phyloP scores from a whole-genome alignment of 2,888 invertebrate genomes.

The Drosophila pseudotalamancana region DNA sequence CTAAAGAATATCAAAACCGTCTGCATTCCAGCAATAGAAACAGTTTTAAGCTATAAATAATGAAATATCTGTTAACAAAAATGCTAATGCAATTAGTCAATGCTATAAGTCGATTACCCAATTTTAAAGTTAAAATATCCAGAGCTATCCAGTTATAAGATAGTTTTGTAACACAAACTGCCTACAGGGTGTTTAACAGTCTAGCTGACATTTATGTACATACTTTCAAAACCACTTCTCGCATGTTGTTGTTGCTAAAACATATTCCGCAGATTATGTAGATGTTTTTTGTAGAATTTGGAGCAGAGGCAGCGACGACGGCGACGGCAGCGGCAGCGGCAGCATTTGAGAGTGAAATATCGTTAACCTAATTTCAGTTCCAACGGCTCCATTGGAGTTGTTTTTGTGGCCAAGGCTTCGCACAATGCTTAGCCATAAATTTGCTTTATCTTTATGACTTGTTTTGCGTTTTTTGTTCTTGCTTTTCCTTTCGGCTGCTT shows the following conservation, averaged over 20 bases:
- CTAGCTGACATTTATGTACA: too few species aligned
- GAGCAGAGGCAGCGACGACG: slow-evolving; percentile 29
- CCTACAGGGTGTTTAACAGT: slow-evolving; percentile 4
- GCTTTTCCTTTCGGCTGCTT: slow-evolving; percentile 21
- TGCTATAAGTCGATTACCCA: too few species aligned
- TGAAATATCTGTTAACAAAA: too few species aligned
- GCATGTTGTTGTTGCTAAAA: slow-evolving; percentile 34
- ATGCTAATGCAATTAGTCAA: too few species aligned
- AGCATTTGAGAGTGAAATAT: slow-evolving; percentile 72
- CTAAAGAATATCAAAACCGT: too few species aligned
- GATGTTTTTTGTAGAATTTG: slow-evolving; percentile 37
- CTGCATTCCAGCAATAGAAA: too few species aligned
- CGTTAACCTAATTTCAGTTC: slow-evolving; percentile 81
- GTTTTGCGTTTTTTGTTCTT: slow-evolving; percentile 46
- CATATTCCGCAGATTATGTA: slow-evolving; percentile 50
- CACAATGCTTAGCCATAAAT: slow-evolving; percentile 61
- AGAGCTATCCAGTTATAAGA: too few species aligned
- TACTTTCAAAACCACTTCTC: background rate
- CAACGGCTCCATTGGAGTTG: slow-evolving; percentile 29
- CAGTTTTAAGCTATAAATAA: too few species aligned
- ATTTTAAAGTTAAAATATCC: too few species aligned
- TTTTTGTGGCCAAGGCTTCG: slow-evolving; percentile 50
- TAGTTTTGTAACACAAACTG: too few species aligned
- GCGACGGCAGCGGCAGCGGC: slow-evolving; percentile 31
- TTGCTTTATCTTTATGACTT: slow-evolving; percentile 66